phyloP scores from a whole-genome alignment of 2,888 invertebrate species.

The Galerucella nymphaeae region DNA sequence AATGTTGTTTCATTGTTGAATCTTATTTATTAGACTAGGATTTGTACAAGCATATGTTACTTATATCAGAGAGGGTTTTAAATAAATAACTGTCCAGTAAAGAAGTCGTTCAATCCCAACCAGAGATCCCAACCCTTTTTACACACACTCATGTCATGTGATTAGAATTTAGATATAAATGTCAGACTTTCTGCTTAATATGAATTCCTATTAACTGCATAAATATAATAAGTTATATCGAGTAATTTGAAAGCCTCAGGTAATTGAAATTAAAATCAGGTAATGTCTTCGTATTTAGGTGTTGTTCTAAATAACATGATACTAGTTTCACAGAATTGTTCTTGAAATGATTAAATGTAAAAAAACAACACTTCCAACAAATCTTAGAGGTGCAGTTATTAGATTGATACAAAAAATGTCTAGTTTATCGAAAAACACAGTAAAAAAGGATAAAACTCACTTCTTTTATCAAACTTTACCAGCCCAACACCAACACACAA shows the following conservation, averaged over 20 bases:
- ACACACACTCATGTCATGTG: background rate
- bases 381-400: background rate
- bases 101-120: background rate
- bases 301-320: background rate
- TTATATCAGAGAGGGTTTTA: background rate
- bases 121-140: slow-evolving; percentile 5
- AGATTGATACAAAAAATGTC: background rate
- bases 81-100: background rate
- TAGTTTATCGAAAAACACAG: slow-evolving; percentile 7
- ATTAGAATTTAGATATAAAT: slow-evolving; percentile 3
- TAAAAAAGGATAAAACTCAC: slow-evolving; percentile 49
- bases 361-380: slow-evolving; percentile 1
- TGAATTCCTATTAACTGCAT: background rate
- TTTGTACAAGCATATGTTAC: background rate
- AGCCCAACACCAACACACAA: slow-evolving; percentile 56
- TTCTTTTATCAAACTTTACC: slow-evolving; percentile 56
- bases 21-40: background rate
- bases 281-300: background rate
- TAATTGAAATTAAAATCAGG: background rate
- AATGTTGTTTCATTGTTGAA: background rate
- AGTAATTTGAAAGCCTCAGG: background rate
- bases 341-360: background rate
- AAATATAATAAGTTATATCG: background rate
- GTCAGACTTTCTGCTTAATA: background rate
- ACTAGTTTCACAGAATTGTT: background rate